Evolutionary conservation across 2,113 vertebrate species (phyloP).

Genomic region (Laticauda laticaudata): DNA sequence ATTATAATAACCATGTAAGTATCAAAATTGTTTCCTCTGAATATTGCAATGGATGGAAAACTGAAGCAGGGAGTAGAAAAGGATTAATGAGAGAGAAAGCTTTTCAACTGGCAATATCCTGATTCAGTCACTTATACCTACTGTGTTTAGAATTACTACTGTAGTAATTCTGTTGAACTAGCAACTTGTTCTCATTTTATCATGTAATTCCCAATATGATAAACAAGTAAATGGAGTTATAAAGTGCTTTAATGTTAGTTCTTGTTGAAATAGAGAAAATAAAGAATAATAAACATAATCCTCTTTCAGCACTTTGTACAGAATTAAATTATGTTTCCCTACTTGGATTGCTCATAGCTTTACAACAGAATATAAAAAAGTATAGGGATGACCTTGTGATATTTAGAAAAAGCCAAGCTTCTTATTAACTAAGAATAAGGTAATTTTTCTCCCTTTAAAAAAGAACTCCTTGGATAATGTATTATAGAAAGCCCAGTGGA

Average conservation of each 20-base stretch:
- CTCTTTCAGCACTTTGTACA: not conserved
- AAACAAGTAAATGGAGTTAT: not conserved
- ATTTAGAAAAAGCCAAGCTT: not conserved
- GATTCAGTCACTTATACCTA: not conserved
- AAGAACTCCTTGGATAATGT: not conserved
- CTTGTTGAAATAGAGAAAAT: not conserved
- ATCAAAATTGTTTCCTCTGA: not conserved
- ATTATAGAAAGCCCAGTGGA: not conserved
- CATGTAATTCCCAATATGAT: not conserved
- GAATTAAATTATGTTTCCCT: not conserved
- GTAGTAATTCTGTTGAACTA: not conserved
- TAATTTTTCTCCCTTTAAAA: not conserved
- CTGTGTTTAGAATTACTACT: not conserved
- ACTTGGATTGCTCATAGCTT: not conserved
- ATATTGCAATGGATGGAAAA: not conserved
- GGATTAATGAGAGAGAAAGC: not conserved
- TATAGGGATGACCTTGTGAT: not conserved
- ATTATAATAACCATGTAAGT: not conserved
- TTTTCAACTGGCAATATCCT: not conserved
- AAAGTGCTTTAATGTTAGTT: not conserved
- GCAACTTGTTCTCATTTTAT: not conserved
- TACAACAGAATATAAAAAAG: not conserved
- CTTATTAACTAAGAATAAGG: not conserved
- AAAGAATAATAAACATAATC: not conserved
- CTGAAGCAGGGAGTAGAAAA: not conserved